A percentile compares a stretch with the other conserved stretches of the same genome.
Conservation (phyloP, 2,113 vertebrate genomes). For the Ploceus nigricollis region DNA sequence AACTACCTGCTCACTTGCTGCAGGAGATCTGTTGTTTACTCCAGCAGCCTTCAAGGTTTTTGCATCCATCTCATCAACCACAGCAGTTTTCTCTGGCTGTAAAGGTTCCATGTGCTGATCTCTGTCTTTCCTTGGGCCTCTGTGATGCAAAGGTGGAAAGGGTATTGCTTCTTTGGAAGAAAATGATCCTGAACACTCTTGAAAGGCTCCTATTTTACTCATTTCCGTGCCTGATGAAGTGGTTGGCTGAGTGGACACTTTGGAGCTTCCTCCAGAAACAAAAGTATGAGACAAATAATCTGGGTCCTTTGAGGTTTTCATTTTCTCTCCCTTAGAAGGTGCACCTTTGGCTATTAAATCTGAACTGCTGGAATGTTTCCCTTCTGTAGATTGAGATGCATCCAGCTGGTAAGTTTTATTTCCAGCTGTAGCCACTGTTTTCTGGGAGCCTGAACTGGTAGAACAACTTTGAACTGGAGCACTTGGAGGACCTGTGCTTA, state of each 20-base stretch:
- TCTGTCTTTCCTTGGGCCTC: slow-evolving; percentile 68
- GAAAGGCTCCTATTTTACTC: slow-evolving; percentile 53
- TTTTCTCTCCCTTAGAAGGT: slow-evolving; percentile 78
- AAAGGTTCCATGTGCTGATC: slow-evolving; percentile 58
- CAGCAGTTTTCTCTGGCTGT: background rate
- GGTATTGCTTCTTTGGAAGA: slow-evolving; percentile 77
- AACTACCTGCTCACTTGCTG: slow-evolving; percentile 48
- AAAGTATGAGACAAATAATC: slow-evolving; percentile 69
- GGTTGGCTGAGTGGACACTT: slow-evolving; percentile 9
- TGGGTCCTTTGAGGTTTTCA: slow-evolving; percentile 75
- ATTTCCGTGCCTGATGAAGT: background rate
- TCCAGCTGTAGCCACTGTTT: background rate
- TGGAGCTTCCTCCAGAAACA: slow-evolving; percentile 63
- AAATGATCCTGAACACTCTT: slow-evolving; percentile 71
- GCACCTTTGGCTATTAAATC: slow-evolving; percentile 57
- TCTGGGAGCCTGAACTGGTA: slow-evolving; percentile 35
- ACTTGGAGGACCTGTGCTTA: background rate
- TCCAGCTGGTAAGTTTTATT: slow-evolving; percentile 55
- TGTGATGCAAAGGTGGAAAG: slow-evolving; percentile 59
- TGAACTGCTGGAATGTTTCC: slow-evolving; percentile 17
- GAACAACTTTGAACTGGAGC: slow-evolving; percentile 34
- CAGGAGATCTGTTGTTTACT: slow-evolving; percentile 37
- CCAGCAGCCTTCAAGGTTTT: slow-evolving; percentile 60
- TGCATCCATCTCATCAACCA: slow-evolving; percentile 35
- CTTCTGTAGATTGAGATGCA: slow-evolving; percentile 23